Percentiles rank a stretch among this genome's conserved stretches.
These are phyloP conservation scores for Amaurobius ferox DNA, from an alignment of 2,888 invertebrate genomes.

Conservation along the genomic window DNA sequence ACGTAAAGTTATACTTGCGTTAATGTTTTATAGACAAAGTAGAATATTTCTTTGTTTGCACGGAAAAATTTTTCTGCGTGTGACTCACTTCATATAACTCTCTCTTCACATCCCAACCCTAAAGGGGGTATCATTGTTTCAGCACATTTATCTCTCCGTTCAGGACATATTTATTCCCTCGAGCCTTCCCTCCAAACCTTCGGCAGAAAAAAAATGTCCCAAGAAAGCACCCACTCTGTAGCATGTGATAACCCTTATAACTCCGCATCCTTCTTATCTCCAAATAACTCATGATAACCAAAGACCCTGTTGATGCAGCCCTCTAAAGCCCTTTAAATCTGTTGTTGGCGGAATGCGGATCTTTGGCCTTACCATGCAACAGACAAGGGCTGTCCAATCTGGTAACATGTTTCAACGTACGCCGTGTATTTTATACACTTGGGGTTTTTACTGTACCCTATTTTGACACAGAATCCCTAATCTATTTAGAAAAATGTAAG, in stretches of 20 bases:
- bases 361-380: neutral
- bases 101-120: neutral
- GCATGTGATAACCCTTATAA: slow-evolving; percentile 37
- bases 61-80: no score
- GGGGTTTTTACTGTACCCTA: neutral
- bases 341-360: slow-evolving; percentile 65
- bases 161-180: neutral
- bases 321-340: slow-evolving; percentile 57
- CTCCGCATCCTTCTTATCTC: slow-evolving; percentile 28
- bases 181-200: neutral
- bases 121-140: neutral
- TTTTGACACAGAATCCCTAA: neutral
- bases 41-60: no score
- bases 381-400: neutral
- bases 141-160: neutral
- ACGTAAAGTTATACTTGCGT: no score
- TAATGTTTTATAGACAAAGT: no score
- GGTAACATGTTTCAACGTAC: neutral
- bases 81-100: neutral
- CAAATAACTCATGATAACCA: slow-evolving; percentile 52
- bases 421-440: neutral
- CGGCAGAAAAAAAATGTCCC: neutral
- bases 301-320: slow-evolving; percentile 57
- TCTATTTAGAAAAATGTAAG: neutral
- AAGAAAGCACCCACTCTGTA: neutral